phyloP scores from a whole-genome alignment of 2,797 vertebrate genomes.

The Channa striata region DNA sequence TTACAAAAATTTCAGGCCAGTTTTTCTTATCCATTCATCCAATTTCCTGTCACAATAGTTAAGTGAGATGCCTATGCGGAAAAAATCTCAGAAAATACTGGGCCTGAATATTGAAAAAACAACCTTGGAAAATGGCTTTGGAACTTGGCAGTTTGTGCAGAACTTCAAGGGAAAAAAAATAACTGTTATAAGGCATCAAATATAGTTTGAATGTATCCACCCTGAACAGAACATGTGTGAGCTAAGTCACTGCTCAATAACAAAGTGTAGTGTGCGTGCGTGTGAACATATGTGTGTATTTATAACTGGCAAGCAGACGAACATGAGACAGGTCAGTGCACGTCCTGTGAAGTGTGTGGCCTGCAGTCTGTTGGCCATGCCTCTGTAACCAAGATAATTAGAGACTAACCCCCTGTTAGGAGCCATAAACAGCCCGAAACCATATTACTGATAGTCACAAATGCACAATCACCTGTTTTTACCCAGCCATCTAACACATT shows the following conservation, averaged over 20 bases:
- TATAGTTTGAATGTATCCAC: slow-evolving; percentile 17
- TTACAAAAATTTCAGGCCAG: too few species aligned
- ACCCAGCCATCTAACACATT: slow-evolving; percentile 20
- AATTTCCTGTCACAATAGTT: too few species aligned
- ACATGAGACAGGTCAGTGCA: slow-evolving; percentile 76
- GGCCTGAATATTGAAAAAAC: too few species aligned
- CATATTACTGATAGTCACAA: slow-evolving; percentile 54
- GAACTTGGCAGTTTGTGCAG: too few species aligned
- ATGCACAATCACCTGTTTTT: slow-evolving; percentile 15
- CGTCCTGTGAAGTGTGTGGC: slow-evolving; percentile 72
- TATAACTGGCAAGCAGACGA: slow-evolving; percentile 63
- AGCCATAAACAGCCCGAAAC: slow-evolving; percentile 74
- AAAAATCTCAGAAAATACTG: too few species aligned
- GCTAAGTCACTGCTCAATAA: slow-evolving; percentile 32
- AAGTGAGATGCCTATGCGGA: too few species aligned
- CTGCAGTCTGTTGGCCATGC: slow-evolving; percentile 81
- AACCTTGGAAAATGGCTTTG: too few species aligned
- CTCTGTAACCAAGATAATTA: slow-evolving; percentile 83
- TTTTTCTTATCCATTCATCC: too few species aligned
- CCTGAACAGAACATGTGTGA: slow-evolving; percentile 20
- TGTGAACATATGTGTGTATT: not conserved
- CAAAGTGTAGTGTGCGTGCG: not conserved
- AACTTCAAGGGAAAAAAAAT: too few species aligned
- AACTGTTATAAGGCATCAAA: not conserved
- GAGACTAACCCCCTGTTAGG: slow-evolving; percentile 74